phyloP scores from a whole-genome alignment of 2,797 vertebrate genomes.

The Oreochromis mossambicus region DNA sequence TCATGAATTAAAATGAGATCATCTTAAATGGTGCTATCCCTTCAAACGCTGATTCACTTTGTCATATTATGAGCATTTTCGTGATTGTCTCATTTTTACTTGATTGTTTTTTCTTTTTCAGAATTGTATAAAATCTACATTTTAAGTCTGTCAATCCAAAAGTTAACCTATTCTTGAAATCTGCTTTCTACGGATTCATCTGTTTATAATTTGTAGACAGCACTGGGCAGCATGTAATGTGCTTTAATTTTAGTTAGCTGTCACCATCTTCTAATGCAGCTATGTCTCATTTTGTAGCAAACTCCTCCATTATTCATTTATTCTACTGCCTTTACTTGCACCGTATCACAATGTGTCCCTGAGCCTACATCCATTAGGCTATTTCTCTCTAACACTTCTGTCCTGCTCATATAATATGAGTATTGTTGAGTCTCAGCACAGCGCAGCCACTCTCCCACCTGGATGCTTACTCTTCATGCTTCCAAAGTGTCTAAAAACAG shows the following conservation, averaged over 20 bases:
- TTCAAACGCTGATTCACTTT: not conserved
- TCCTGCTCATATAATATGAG: slow-evolving; percentile 21
- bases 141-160: not conserved
- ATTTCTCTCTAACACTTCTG: slow-evolving; percentile 25
- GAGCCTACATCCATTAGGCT: slow-evolving; percentile 40
- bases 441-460: slow-evolving; percentile 60
- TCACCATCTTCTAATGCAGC: slow-evolving; percentile 38
- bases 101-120: not conserved
- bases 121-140: not conserved
- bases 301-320: slow-evolving; percentile 45
- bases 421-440: slow-evolving; percentile 49
- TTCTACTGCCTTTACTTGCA: slow-evolving; percentile 25
- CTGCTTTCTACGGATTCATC: not conserved
- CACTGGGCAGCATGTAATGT: not conserved
- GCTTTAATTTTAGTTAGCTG: slow-evolving; percentile 19
- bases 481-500: slow-evolving; percentile 74
- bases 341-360: slow-evolving; percentile 9
- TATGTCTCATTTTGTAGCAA: slow-evolving; percentile 29
- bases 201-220: not conserved
- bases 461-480: slow-evolving; percentile 70
- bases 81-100: not conserved
- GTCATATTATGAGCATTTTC: not conserved
- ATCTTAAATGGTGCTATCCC: not conserved
- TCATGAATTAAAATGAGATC: not conserved
- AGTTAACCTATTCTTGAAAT: not conserved